Percentiles rank a stretch among this genome's conserved stretches.
Evolutionary conservation across 2,113 vertebrate species (phyloP).

Genomic region (Chlorodrepanis virens): DNA sequence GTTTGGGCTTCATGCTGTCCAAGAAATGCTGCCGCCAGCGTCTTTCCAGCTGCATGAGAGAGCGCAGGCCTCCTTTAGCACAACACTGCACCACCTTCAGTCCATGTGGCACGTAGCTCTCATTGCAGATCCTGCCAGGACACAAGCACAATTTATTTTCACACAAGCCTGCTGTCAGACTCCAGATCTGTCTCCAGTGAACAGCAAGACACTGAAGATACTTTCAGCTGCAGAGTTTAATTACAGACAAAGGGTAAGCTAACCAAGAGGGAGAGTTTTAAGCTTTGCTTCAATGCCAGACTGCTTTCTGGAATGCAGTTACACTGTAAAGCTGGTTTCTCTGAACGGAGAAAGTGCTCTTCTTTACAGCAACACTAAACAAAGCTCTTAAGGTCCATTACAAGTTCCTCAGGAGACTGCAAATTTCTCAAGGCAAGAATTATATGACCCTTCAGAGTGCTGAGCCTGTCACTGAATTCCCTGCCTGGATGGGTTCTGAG

Average conservation of each 20-base stretch:
- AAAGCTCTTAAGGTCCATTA: not conserved
- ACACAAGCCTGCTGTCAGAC: not conserved
- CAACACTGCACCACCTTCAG: constrained; percentile 90
- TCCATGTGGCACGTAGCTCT: constrained; percentile 88
- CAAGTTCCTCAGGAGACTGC: not conserved
- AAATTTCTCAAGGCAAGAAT: not conserved
- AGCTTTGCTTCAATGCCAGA: not conserved
- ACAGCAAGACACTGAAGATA: not conserved
- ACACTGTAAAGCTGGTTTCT: not conserved
- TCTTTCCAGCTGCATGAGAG: constrained; percentile 90
- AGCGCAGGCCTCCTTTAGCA: constrained; percentile 78
- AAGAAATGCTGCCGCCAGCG: constrained; percentile 97
- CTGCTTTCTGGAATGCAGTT: not conserved
- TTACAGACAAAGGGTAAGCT: not conserved
- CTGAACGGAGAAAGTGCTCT: not conserved
- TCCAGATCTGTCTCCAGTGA: not conserved
- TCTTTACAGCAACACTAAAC: not conserved
- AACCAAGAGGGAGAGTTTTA: not conserved
- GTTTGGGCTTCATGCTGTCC: constrained; percentile 85
- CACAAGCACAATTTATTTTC: constrained; percentile 42
- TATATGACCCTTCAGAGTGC: not conserved
- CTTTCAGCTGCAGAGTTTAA: not conserved
- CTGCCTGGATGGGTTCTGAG: not conserved
- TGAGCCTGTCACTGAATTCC: not conserved
- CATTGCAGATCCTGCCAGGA: constrained; percentile 87